phyloP scores from a whole-genome alignment of 2,888 invertebrate genomes.

The Platypus cylindrus region DNA sequence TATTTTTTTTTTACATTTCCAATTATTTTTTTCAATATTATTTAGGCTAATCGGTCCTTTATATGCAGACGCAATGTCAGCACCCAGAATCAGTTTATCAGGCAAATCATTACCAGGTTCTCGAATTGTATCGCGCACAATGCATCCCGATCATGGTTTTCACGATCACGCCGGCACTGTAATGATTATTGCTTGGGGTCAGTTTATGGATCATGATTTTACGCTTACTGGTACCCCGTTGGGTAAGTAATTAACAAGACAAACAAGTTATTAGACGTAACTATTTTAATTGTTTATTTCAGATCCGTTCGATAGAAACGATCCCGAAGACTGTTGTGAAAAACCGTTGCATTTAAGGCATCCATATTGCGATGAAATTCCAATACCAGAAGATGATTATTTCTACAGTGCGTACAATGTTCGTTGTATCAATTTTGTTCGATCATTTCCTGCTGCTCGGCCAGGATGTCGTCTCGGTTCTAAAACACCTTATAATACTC shows the following conservation, averaged over 20 bases:
- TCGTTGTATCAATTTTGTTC: conserved; percentile 79
- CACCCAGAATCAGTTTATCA: conserved; percentile 68
- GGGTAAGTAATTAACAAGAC: conserved; percentile 41
- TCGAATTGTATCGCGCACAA: conserved; percentile 74
- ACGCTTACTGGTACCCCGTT: conserved; percentile 79
- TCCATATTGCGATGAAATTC: conserved; percentile 83
- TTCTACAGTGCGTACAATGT: conserved; percentile 78
- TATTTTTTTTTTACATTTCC: too few species aligned
- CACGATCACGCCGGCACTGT: conserved; percentile 90
- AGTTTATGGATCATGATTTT: conserved; percentile 90
- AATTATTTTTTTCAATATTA: too few species aligned
- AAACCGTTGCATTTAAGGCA: conserved; percentile 71
- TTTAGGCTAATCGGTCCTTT: conserved; percentile 61
- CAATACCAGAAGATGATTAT: conserved; percentile 79
- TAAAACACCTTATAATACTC: conserved; percentile 70
- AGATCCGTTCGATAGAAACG: conserved; percentile 79
- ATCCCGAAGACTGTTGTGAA: conserved; percentile 83
- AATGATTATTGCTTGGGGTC: conserved; percentile 90
- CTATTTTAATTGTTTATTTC: conserved; percentile 17
- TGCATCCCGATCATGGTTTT: conserved; percentile 87
- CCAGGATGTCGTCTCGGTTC: conserved; percentile 84
- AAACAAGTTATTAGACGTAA: background rate
- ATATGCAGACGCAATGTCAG: conserved; percentile 73
- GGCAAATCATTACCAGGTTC: conserved; percentile 68
- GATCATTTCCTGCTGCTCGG: conserved; percentile 75